These are phyloP conservation scores for Ranitomeya imitator DNA, from an alignment of 2,113 vertebrate species.

Conservation along the genomic window DNA sequence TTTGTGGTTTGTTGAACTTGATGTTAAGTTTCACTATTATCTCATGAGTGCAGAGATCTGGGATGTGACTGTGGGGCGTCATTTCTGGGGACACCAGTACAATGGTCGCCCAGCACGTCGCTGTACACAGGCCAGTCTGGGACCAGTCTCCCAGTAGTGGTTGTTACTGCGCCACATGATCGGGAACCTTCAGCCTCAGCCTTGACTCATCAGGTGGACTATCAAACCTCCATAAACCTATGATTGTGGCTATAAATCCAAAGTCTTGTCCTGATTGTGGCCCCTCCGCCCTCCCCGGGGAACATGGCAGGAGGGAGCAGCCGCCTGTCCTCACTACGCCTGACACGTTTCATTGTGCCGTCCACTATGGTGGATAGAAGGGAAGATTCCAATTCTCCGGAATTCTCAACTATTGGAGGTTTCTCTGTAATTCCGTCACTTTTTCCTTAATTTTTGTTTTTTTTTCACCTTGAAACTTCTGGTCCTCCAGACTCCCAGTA, in stretches of 20 bases:
- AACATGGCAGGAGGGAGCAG: background rate
- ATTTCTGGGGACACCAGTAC: background rate
- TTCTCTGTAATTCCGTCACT: background rate
- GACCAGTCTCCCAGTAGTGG: background rate
- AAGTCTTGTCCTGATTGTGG: background rate
- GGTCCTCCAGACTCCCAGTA: no score
- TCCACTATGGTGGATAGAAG: no score
- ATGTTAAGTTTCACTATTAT: background rate
- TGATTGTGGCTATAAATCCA: background rate
- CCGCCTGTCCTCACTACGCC: background rate
- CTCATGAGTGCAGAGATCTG: background rate
- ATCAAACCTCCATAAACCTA: constrained; percentile 14
- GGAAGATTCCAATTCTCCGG: no score
- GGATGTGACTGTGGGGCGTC: background rate
- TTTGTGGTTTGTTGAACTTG: background rate
- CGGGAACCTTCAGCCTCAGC: background rate
- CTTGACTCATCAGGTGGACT: background rate
- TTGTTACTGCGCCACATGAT: background rate
- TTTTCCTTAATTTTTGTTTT: no score
- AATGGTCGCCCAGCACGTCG: background rate
- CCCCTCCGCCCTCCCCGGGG: background rate
- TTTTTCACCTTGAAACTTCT: no score
- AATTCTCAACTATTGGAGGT: background rate
- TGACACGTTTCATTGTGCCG: no score
- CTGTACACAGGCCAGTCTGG: background rate